phyloP scores from a whole-genome alignment of 2,888 invertebrate genomes.

The Nymphalis polychloros region DNA sequence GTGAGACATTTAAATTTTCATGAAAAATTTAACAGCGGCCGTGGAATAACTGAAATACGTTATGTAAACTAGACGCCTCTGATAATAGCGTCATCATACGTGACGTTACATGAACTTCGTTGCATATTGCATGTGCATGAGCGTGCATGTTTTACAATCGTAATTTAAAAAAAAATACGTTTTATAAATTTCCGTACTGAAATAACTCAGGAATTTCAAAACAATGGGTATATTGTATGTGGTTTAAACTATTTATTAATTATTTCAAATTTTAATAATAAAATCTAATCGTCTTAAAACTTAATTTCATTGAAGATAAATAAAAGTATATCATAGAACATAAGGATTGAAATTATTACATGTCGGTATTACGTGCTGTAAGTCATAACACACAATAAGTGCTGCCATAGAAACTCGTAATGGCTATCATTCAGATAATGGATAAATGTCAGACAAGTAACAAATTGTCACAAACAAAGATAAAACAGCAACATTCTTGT shows the following conservation, averaged over 20 bases:
- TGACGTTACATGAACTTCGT: slow-evolving; percentile 23
- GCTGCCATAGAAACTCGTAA: slow-evolving; percentile 20
- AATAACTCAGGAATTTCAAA: too few species aligned
- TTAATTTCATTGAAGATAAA: too few species aligned
- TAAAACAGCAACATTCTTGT: neutral
- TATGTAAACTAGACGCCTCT: slow-evolving; percentile 18
- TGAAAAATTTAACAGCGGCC: neutral
- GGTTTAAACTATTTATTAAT: neutral
- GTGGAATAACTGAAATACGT: slow-evolving; percentile 15
- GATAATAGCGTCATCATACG: slow-evolving; percentile 24
- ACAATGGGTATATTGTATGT: neutral
- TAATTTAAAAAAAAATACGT: neutral
- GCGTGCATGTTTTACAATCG: slow-evolving; percentile 23
- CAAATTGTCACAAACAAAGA: slow-evolving; percentile 9
- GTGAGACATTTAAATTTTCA: neutral
- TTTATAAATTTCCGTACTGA: too few species aligned
- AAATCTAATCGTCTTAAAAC: too few species aligned
- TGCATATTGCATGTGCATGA: slow-evolving; percentile 22
- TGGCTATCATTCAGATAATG: slow-evolving; percentile 22
- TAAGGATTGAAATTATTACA: neutral
- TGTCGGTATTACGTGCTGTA: slow-evolving; percentile 18
- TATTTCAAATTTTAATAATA: neutral
- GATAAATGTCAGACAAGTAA: slow-evolving; percentile 13
- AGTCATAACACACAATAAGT: slow-evolving; percentile 18
- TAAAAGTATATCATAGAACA: neutral